These are phyloP conservation scores for Ciconia maguari DNA, from an alignment of 2,113 vertebrate species.

Conservation along the genomic window DNA sequence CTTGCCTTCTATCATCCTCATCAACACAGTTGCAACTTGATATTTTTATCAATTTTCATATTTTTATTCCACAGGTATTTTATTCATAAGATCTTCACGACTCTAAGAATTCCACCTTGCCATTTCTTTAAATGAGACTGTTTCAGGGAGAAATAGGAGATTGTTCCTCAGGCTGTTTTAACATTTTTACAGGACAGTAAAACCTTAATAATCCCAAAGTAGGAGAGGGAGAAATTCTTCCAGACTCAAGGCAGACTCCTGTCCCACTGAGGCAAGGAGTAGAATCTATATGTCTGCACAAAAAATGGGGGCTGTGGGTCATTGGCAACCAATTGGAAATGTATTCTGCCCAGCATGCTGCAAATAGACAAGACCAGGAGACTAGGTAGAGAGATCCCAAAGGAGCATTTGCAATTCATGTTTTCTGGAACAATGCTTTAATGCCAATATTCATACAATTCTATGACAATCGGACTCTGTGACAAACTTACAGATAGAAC, in stretches of 20 bases:
- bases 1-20: not conserved
- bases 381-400: not conserved
- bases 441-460: not conserved
- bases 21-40: not conserved
- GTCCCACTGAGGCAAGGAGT: not conserved
- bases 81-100: not conserved
- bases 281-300: not conserved
- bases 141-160: not conserved
- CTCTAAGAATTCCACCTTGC: not conserved
- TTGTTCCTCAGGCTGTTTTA: not conserved
- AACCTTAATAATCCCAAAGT: not conserved
- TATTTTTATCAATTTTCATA: not conserved
- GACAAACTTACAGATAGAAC: not conserved
- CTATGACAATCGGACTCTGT: not conserved
- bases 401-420: not conserved
- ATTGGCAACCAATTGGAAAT: not conserved
- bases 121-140: not conserved
- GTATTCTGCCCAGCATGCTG: not conserved
- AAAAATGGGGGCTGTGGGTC: accelerated
- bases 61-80: not conserved
- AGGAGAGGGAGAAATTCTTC: not conserved
- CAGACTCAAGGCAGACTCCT: not conserved
- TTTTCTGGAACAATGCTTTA: not conserved
- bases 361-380: not conserved
- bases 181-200: not conserved